phyloP scores from a whole-genome alignment of 2,888 invertebrate species.

The Cheilosia vulpina region DNA sequence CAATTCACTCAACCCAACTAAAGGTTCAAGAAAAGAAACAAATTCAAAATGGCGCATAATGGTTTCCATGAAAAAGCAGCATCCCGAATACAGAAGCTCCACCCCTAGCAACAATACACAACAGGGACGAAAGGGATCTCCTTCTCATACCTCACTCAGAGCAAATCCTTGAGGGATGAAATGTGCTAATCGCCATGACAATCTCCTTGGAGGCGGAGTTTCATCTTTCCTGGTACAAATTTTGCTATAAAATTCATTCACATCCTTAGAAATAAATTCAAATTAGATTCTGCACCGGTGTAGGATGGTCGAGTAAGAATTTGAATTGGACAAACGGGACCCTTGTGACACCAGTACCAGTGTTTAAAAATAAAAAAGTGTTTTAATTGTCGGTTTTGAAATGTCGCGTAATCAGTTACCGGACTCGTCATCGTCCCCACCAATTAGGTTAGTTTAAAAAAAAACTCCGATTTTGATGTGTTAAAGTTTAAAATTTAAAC shows the following conservation, averaged over 20 bases:
- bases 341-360: slow-evolving; percentile 4
- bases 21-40: not conserved
- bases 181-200: not conserved
- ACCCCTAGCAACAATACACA: slow-evolving; percentile 51
- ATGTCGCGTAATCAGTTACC: slow-evolving; percentile 87
- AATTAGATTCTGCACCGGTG: slow-evolving; percentile 51
- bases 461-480: not conserved
- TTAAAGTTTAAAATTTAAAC: not conserved
- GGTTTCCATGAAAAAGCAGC: slow-evolving; percentile 32
- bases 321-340: not conserved
- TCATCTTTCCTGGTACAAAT: not conserved
- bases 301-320: slow-evolving; percentile 23
- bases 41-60: slow-evolving; percentile 55
- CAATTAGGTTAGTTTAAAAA: slow-evolving; percentile 84
- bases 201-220: slow-evolving; percentile 57
- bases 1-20: not conserved
- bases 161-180: slow-evolving; percentile 54
- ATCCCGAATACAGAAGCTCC: slow-evolving; percentile 33
- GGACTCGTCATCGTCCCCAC: slow-evolving; percentile 89
- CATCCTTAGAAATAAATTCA: slow-evolving; percentile 58
- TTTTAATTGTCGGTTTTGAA: slow-evolving; percentile 19
- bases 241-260: slow-evolving; percentile 53
- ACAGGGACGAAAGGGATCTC: slow-evolving; percentile 15
- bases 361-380: not conserved
- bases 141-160: not conserved